These are phyloP conservation scores for Beroe ovata DNA, from an alignment of 37 sponge, comb jelly and placozoan species.

Conservation along the genomic window DNA sequence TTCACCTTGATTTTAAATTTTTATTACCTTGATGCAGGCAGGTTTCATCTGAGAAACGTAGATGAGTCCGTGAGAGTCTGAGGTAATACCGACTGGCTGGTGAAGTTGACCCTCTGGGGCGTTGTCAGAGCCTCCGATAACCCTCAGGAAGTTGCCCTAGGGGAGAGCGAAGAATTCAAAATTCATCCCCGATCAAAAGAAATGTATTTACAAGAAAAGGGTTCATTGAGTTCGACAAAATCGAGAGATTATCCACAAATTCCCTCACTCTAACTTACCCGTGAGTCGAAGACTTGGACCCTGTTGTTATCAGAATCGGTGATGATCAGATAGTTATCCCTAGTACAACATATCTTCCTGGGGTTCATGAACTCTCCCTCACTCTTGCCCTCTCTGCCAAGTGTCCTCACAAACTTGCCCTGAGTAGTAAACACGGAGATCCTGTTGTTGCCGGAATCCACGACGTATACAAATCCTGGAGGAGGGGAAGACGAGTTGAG, in stretches of 20 bases:
- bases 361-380: constrained; percentile 64
- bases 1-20: too few relatives aligned
- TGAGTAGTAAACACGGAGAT: constrained; percentile 50
- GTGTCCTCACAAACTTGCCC: constrained; percentile 64
- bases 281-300: constrained; percentile 54
- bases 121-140: constrained; percentile 13
- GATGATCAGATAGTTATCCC: constrained; percentile 58
- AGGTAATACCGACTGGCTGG: constrained; percentile 55
- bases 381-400: constrained; percentile 48
- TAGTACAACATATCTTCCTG: constrained; percentile 41
- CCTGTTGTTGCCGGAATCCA: constrained; percentile 50
- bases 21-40: constrained; percentile 45
- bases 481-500: background rate
- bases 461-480: constrained; percentile 50
- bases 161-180: too few relatives aligned
- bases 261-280: constrained; percentile 13
- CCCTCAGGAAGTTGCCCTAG: constrained; percentile 68
- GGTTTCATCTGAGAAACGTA: constrained; percentile 59
- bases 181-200: too few relatives aligned
- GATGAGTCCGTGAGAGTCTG: constrained; percentile 62
- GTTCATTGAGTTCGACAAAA: too few relatives aligned
- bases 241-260: too few relatives aligned
- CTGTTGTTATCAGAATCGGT: constrained; percentile 63
- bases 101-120: constrained; percentile 28
- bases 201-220: too few relatives aligned